Conservation (phyloP, 2,888 invertebrate genomes). For the Hypomecis atomaria region DNA sequence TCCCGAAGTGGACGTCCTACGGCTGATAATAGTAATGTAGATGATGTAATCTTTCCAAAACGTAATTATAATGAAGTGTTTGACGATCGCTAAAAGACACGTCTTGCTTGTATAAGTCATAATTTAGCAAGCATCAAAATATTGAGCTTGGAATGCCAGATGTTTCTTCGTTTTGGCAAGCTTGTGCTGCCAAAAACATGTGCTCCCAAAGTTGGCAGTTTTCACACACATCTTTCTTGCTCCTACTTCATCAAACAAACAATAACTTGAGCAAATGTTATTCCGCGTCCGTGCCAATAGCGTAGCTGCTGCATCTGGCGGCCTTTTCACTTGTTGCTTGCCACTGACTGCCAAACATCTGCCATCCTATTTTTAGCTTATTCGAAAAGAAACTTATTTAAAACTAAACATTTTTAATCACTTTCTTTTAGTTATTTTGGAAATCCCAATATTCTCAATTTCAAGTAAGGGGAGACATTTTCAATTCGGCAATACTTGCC, state of each 20-base stretch:
- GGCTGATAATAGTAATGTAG: no score
- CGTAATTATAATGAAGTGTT: no score
- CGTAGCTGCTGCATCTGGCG: conserved; percentile 18
- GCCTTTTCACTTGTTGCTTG: conserved; percentile 59
- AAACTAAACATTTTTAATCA: no score
- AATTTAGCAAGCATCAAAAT: not conserved
- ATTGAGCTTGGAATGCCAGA: not conserved
- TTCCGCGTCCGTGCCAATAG: conserved; percentile 35
- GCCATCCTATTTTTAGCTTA: no score
- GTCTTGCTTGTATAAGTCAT: not conserved
- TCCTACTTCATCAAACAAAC: conserved; percentile 42
- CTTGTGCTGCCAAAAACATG: not conserved
- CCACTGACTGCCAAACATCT: conserved; percentile 46
- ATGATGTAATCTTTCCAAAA: no score
- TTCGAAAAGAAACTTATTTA: no score
- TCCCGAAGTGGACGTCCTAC: no score
- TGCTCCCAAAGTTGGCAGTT: conserved; percentile 10
- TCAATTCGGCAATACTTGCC: no score
- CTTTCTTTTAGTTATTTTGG: no score
- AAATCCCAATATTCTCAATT: no score
- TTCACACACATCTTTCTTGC: conserved; percentile 15
- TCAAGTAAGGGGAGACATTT: no score
- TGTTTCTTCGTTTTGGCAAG: conserved; percentile 7
- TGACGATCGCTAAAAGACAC: not conserved
- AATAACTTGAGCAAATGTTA: conserved; percentile 50